phyloP scores from a whole-genome alignment of 1,140 invertebrate species.

The Popillia japonica region DNA sequence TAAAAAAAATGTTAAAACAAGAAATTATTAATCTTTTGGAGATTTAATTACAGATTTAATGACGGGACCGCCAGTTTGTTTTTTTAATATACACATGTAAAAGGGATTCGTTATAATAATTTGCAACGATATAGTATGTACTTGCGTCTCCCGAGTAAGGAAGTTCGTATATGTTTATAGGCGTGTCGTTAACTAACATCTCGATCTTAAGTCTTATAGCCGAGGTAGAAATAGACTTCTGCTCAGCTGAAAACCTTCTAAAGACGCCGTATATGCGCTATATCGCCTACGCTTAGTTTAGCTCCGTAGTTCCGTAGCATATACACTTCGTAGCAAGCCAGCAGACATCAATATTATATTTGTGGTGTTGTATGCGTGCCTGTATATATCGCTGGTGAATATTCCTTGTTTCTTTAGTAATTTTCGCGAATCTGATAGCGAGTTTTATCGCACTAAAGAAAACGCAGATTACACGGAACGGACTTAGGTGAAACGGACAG shows the following conservation, averaged over 20 bases:
- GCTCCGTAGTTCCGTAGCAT: not conserved
- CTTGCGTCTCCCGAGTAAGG: not conserved
- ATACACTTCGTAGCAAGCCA: not conserved
- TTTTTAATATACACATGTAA: no score
- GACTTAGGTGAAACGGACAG: no score
- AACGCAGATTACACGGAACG: no score
- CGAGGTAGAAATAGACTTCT: conserved; percentile 30
- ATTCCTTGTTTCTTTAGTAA: not conserved
- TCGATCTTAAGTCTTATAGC: not conserved
- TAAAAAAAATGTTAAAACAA: no score
- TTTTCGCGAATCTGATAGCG: not conserved
- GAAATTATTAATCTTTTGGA: no score
- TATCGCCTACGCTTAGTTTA: conserved; percentile 32
- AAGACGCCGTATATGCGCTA: no score
- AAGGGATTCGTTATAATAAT: not conserved
- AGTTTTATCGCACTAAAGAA: not conserved
- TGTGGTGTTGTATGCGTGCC: not conserved
- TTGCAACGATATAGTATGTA: not conserved
- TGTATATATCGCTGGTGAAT: not conserved
- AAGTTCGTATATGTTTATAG: conserved; percentile 24
- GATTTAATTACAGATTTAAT: no score
- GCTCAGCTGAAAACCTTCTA: conserved; percentile 23
- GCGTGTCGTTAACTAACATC: conserved; percentile 27
- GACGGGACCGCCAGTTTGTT: no score
- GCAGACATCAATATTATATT: conserved; percentile 21